Percentiles rank a stretch among this genome's conserved stretches.
phyloP scores from a whole-genome alignment of 2,113 vertebrate genomes.

The Ammodytes marinus region DNA sequence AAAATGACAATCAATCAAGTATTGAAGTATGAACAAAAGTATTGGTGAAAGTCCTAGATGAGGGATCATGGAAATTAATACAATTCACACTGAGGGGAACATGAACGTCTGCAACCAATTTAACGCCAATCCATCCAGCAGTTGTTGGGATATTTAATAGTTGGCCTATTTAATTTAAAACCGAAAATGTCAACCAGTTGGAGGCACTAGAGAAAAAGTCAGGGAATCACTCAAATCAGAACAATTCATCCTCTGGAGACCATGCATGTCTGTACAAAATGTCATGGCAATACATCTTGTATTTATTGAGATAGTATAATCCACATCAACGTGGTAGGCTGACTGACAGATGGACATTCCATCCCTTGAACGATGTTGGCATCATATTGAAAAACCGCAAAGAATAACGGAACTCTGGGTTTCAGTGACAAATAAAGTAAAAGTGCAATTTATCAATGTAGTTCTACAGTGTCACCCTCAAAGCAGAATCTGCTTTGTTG shows the following conservation, averaged over 20 bases:
- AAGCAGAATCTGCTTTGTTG: constrained; percentile 1
- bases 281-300: too few relatives aligned
- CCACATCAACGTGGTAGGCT: not conserved
- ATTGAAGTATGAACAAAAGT: not conserved
- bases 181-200: not conserved
- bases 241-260: too few relatives aligned
- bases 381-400: not conserved
- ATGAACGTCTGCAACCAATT: not conserved
- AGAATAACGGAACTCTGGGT: not conserved
- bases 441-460: not conserved
- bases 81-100: not conserved
- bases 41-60: not conserved
- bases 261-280: too few relatives aligned
- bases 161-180: not conserved
- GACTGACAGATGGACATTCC: not conserved
- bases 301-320: too few relatives aligned
- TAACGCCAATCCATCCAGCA: not conserved
- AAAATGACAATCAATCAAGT: not conserved
- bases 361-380: not conserved
- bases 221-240: too few relatives aligned
- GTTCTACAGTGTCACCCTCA: not conserved
- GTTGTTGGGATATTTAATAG: not conserved
- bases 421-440: not conserved
- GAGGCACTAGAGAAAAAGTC: too few relatives aligned
- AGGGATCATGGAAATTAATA: not conserved